Conservation (phyloP, 2,113 vertebrate genomes). For the Noctilio leporinus region DNA sequence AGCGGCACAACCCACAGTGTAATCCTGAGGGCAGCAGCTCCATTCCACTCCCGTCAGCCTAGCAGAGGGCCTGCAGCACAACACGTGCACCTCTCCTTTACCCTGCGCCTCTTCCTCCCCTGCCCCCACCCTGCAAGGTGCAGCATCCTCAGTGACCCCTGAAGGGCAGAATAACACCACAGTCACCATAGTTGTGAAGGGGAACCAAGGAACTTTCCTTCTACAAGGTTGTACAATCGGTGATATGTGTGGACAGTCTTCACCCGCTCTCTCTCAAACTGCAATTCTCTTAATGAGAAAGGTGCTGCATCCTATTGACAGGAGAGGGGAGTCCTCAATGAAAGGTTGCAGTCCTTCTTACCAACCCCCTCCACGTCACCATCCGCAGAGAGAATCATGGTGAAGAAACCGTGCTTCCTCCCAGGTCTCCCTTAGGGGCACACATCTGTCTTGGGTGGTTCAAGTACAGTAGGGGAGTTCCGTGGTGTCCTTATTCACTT, state of each 20-base stretch:
- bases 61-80: accelerated
- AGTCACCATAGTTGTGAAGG: background rate
- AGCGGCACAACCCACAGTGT: accelerated
- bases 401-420: background rate
- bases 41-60: accelerated
- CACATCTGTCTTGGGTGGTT: background rate
- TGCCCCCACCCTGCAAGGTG: background rate
- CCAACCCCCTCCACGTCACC: background rate
- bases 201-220: background rate
- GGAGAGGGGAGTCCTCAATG: too few relatives aligned
- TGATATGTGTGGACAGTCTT: background rate
- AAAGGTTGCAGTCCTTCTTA: background rate
- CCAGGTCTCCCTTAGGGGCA: background rate
- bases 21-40: background rate
- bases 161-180: background rate
- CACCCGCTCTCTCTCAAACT: background rate
- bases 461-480: background rate
- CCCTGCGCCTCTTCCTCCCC: background rate
- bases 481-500: background rate
- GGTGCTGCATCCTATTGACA: background rate
- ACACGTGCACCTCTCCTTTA: accelerated
- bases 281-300: background rate
- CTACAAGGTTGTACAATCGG: background rate
- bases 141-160: background rate
- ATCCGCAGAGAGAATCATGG: background rate